Percentiles rank a stretch among this genome's conserved stretches.
Evolutionary conservation across 2,888 invertebrate genomes (phyloP).

Genomic region (Buathra laborator): DNA sequence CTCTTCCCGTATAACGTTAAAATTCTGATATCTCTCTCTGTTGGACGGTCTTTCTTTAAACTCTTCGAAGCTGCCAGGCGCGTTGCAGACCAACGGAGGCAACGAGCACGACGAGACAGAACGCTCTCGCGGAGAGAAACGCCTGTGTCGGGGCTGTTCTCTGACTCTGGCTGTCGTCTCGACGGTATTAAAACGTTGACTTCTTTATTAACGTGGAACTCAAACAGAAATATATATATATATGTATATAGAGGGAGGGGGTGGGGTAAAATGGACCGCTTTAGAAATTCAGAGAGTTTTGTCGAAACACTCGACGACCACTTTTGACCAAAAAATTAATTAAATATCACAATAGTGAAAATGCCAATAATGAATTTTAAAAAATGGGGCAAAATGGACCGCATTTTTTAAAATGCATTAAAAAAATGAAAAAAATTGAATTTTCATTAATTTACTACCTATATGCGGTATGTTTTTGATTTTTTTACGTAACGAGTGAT

Average conservation of each 20-base stretch:
- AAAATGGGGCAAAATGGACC: too few relatives aligned
- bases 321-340: too few relatives aligned
- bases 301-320: too few relatives aligned
- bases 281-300: too few relatives aligned
- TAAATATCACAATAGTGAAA: too few relatives aligned
- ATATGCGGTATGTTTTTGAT: too few relatives aligned
- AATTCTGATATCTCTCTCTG: constrained; percentile 8
- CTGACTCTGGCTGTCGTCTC: constrained; percentile 75
- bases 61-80: constrained; percentile 37
- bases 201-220: constrained; percentile 82
- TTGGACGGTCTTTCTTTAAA: constrained; percentile 43
- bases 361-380: too few relatives aligned
- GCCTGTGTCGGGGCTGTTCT: constrained; percentile 70
- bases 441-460: too few relatives aligned
- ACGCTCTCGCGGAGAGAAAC: constrained; percentile 37
- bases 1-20: constrained; percentile 5
- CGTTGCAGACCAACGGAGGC: constrained; percentile 2
- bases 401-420: too few relatives aligned
- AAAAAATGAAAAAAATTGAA: too few relatives aligned
- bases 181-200: constrained; percentile 82
- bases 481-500: too few relatives aligned
- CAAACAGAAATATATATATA: constrained; percentile 32
- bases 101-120: constrained; percentile 58
- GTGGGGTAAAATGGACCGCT: not conserved
- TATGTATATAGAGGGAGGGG: too few relatives aligned